These are phyloP conservation scores for Carcharodon carcharias DNA, from an alignment of 2,797 vertebrate species.

Conservation along the genomic window DNA sequence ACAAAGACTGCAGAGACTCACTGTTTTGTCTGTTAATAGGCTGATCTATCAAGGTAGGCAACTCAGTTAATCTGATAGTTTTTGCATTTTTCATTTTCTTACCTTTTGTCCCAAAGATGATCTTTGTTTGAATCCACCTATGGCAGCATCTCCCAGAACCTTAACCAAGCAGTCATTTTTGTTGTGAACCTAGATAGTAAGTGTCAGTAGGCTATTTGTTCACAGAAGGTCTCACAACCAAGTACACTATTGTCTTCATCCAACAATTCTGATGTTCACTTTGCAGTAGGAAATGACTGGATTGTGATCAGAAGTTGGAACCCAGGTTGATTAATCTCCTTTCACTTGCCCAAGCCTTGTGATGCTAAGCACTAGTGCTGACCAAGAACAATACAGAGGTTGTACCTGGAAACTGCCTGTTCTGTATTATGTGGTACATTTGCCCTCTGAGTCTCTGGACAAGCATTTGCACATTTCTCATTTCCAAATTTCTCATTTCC, in stretches of 20 bases:
- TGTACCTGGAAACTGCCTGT: no score
- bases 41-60: conserved; percentile 80
- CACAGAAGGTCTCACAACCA: neutral
- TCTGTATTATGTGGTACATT: no score
- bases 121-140: neutral
- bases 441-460: no score
- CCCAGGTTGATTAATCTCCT: neutral
- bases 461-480: no score
- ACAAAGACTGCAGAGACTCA: conserved; percentile 84
- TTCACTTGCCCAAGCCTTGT: neutral
- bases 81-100: neutral
- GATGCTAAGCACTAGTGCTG: no score
- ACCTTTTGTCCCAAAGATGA: conserved; percentile 25
- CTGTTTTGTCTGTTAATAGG: conserved; percentile 83
- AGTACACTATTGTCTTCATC: neutral
- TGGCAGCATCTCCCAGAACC: neutral
- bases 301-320: neutral
- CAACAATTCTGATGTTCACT: neutral
- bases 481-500: no score
- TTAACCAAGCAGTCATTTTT: neutral
- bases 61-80: neutral
- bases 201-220: neutral
- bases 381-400: no score
- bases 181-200: neutral
- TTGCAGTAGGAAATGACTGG: neutral